Evolutionary conservation across 2,888 invertebrate species (phyloP).

Genomic region (Physocephala rufipes): DNA sequence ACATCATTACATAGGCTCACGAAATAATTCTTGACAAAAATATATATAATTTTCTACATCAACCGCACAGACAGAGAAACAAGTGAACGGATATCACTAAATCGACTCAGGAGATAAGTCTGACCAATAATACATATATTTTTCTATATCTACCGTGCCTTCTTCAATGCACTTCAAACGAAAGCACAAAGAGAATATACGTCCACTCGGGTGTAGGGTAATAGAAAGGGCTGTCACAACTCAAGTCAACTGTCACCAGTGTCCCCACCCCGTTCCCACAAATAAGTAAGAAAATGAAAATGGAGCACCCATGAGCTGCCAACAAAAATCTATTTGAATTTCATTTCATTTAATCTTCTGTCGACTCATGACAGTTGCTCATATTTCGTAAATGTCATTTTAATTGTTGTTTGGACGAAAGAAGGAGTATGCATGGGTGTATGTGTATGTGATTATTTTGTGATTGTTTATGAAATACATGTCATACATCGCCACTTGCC

Average conservation of each 20-base stretch:
- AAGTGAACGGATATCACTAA: too few relatives aligned
- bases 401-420: background rate
- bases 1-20: too few relatives aligned
- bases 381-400: conserved; percentile 34
- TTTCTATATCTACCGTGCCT: background rate
- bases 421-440: background rate
- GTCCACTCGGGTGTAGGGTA: too few relatives aligned
- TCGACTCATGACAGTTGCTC: conserved; percentile 39
- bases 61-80: too few relatives aligned
- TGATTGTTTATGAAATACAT: conserved; percentile 8
- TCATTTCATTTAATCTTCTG: conserved; percentile 39
- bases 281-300: background rate
- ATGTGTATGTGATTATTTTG: background rate
- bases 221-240: too few relatives aligned
- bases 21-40: too few relatives aligned
- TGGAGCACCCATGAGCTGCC: conserved; percentile 8
- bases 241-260: conserved; percentile 20
- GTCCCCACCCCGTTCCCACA: too few relatives aligned
- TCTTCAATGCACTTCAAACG: too few relatives aligned
- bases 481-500: conserved; percentile 37
- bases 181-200: too few relatives aligned
- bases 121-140: too few relatives aligned
- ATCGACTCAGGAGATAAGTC: too few relatives aligned
- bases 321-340: conserved; percentile 32
- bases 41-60: too few relatives aligned